Evolutionary conservation across 37 sponge, comb jelly and placozoan species (phyloP), one percentile per base, ranked within the genome.

Genomic region (Aplysina aerophoba): DNA sequence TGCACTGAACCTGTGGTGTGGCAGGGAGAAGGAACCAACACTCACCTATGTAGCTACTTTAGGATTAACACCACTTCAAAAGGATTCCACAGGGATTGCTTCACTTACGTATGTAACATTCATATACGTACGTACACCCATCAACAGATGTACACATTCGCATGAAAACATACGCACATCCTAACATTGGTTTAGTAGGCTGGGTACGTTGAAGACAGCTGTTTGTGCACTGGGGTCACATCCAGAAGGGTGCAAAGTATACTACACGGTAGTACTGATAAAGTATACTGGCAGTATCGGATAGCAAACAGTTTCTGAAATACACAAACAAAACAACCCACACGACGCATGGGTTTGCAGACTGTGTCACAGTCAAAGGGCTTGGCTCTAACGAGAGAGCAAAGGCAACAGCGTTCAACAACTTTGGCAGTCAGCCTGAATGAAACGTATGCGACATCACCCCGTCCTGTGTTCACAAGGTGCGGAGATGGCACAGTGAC

Each of bases 1-100:
- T 81, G 68, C 89, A 88, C 8, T 72, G 77, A 21, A 92, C 81
- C 92, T 92, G 59, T 40, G 50, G 0, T 50, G 21, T 57, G 34
- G 55, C 59, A 60, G 36, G 73, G 64, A 30, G n/a, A 57, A 65
- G 66, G 71, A 31, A 30, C 8, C 50, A n/a, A n/a, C n/a, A n/a
- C n/a, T n/a, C 25, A 14, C 14, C 14, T 55, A 57, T 34, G 24
- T 80, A 6, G 21, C 59, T 80, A 6, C 35, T 8, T 58, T 20
- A 58, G 17, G 19, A 58, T 15, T 58, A 58, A 58, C 15, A 58
- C 15, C 59, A 58, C 59, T 58, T 20, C 59, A 58, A 58, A 20
- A 19, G 59, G 15, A 58, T 20, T 20, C 59, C 19, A 58, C 59
- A 19, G 59, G 17, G 19, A 15, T 20, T 58, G 15, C 15, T 20